Conservation (phyloP, 2,797 vertebrate species). For the Diplodus sargus region DNA sequence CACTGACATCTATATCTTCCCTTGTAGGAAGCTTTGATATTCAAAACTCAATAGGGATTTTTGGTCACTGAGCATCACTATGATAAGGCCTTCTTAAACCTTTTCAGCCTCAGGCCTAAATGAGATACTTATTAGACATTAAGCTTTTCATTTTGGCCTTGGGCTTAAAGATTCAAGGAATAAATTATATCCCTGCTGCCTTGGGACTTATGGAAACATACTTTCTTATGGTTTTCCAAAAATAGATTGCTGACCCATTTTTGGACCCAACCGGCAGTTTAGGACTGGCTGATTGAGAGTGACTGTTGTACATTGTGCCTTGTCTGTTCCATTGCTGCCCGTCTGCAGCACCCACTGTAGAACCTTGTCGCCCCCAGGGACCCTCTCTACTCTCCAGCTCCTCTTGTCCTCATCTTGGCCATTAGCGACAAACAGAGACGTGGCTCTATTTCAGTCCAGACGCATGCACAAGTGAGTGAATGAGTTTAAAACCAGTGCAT, state of each 20-base stretch:
- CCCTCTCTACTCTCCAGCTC: constrained; percentile 14
- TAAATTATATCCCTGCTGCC: constrained; percentile 49
- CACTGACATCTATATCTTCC: constrained; percentile 36
- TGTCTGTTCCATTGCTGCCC: constrained; percentile 53
- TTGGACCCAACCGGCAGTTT: constrained; percentile 28
- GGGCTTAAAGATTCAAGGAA: constrained; percentile 61
- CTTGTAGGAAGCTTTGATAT: constrained; percentile 58
- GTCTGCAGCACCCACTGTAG: constrained; percentile 33
- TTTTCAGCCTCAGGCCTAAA: constrained; percentile 63
- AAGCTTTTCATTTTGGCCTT: constrained; percentile 58
- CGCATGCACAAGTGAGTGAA: constrained; percentile 26
- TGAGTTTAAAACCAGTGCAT: constrained; percentile 7
- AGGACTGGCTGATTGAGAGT: constrained; percentile 53
- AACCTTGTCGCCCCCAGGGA: constrained; percentile 48
- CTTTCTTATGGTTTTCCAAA: constrained; percentile 46
- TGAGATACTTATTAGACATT: constrained; percentile 70
- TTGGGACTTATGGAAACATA: constrained; percentile 50
- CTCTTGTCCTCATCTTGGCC: constrained; percentile 19
- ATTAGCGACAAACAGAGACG: not conserved
- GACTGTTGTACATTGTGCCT: constrained; percentile 57
- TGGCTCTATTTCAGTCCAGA: not conserved
- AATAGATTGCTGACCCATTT: constrained; percentile 60
- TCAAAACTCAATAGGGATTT: constrained; percentile 52
- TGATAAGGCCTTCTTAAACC: constrained; percentile 57
- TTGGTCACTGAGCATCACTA: constrained; percentile 43